Evolutionary conservation across 2,888 invertebrate species (phyloP), one percentile per base, ranked within the genome.

Genomic region (Stenoptilia bipunctidactyla): DNA sequence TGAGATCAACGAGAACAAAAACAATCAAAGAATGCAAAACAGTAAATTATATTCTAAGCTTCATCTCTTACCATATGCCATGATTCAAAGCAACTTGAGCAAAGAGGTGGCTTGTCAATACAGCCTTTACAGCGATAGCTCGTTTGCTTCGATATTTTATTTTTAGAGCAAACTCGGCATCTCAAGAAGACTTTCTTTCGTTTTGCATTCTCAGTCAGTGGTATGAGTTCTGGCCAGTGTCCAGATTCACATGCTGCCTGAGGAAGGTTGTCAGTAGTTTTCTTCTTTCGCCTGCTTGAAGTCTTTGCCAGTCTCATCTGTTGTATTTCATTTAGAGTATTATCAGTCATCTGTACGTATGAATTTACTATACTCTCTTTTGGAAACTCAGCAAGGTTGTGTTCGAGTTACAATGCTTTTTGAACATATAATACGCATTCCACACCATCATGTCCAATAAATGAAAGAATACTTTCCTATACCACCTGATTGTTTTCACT

Each of bases 151-250:
- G 15, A 12, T 14, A 38, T n/a, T 27, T 38, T 34, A 14, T 15
- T 30, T 38, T 38, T 38, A 14, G 38, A 15, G 34, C 38, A 38
- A 15, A 33, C 38, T 38, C 33, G 27, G 33, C 38, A 38, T 33
- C 33, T 38, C 33, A 38, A 33, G 34, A 38, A 38, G 12, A 33
- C 38, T 38, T 33, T 38, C 14, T 33, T 38, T 8, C 33, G 20
- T 20, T 20, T 20, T 20, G 20, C 20, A 20, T 20, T 38, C 14
- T 15, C 33, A 15, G 33, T 15, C 33, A 15, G 38, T 14, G 37
- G 37, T 37, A 38, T 38, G 10, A 30, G 15, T 30, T 33, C 38
- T 38, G 38, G 38, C 38, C 38, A 38, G 38, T 38, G 38, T 12
- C 33, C 33, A n/a, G 33, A 15, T 33, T 38, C 20, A 20, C 20